Evolutionary conservation across 1,140 invertebrate genomes (phyloP), one percentile per base, ranked within the genome.

Genomic region (Trigoniulus corallinus): DNA sequence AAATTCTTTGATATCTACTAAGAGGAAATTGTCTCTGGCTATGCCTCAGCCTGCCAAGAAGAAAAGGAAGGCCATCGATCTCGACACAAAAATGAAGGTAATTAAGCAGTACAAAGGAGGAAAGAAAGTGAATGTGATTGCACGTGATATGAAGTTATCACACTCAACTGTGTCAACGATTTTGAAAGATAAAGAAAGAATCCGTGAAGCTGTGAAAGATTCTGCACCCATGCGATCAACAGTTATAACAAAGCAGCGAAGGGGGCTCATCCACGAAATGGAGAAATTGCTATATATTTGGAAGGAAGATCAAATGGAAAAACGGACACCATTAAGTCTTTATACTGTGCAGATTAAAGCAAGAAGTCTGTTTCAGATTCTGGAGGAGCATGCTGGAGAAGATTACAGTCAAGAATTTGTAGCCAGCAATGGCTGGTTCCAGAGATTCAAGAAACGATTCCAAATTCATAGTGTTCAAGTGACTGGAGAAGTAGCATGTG

Each of bases 211-310:
- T 39, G 37, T 12, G 18, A 12, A 39, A 18, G 12, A 13, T 13
- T 12, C 12, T 13, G 18, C 37, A 39, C 37, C 37, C 12, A 13
- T 39, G 18, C 12, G 12, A 39, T 12, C 37, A 12, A 18, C 37
- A 39, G 37, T 18, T 39, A 18, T 15, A 45, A 37, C 10, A 52
- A 53, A 22, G 48, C n/a, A n/a, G n/a, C 12, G 52, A 4, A 47
- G 52, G 12, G 2, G 37, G 15, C 3, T 53, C 3, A 53, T 53
- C n/a, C n/a, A 4, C 25, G 52, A 53, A 39, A 53, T 47, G 52
- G 34, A 53, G 24, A 1, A n/a, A 53, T 24, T 52, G 2, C 23
- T 52, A 12, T 3, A 4, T 24, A n/a, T 40, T 46, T 46, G 26
- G 24, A 15, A 41, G n/a, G 27, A 40, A 2, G 41, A 46, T 25